A percentile compares a stretch with the other conserved stretches of the same genome.
phyloP scores from a whole-genome alignment of 2,797 vertebrate species.

The Paguma larvata region DNA sequence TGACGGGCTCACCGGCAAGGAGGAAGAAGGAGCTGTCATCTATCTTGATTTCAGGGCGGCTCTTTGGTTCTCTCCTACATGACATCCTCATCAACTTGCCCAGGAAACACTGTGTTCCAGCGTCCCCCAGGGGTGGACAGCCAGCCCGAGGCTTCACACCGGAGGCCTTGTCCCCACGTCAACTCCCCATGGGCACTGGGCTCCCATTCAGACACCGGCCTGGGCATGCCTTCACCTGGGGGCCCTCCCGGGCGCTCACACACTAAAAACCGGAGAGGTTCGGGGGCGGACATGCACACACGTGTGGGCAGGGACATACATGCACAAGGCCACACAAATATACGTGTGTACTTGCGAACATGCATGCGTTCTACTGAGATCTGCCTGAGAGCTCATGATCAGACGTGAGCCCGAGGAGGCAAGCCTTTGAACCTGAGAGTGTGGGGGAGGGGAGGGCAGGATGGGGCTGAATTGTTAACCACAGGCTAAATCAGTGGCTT shows the following conservation, averaged over 20 bases:
- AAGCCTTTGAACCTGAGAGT: not conserved
- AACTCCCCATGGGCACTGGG: not conserved
- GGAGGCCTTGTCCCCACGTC: not conserved
- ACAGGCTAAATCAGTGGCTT: not conserved
- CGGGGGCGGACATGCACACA: not conserved
- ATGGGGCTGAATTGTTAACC: not conserved
- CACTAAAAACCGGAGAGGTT: not conserved
- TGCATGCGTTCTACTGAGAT: not conserved
- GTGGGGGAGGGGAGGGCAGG: not conserved
- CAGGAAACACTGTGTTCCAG: slow-evolving; percentile 26
- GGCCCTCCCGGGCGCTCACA: not conserved
- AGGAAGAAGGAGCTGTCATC: slow-evolving; percentile 53
- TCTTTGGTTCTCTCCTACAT: slow-evolving; percentile 51
- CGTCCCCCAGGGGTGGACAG: not conserved
- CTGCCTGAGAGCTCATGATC: not conserved
- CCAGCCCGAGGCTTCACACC: not conserved
- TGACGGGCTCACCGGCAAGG: not conserved
- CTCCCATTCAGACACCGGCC: not conserved
- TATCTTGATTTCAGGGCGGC: slow-evolving; percentile 71
- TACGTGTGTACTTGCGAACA: not conserved
- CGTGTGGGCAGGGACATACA: not conserved
- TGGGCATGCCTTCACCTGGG: not conserved
- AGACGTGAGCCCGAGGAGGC: not conserved
- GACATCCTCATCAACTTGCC: slow-evolving; percentile 73
- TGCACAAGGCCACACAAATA: not conserved